Base-by-base conservation (phyloP, 2,888 invertebrate species). In the Tortricodes alternella region DNA sequence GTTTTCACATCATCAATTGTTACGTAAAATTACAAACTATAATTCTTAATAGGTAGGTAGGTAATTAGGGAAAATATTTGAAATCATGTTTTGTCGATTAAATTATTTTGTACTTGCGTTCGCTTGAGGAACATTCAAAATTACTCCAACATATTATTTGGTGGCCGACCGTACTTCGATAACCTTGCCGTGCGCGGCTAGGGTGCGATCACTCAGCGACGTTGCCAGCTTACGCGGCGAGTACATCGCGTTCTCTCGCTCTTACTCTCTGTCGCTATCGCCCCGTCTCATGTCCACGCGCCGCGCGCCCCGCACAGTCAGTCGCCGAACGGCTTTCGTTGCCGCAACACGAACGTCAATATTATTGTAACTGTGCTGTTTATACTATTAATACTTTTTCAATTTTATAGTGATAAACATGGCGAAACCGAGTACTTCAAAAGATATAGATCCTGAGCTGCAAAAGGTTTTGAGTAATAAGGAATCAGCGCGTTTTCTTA, bases 401-500 rank as follows among this genome's bases (percentile, higher is more conserved):
- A 13, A 37, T 8, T 38, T 38, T 38, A n/a, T 11, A 15, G 39
- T 34, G 13, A 39, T 16, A 16, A 18, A 55, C 48, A 48, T 24
- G 3, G 34, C 16, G n/a, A n/a, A 38, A 23, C 46, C 55, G 15
- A n/a, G 41, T 13, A 13, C 48, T 15, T 55, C 55, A 9, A 41
- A 9, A 27, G 7, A 13, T 7, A 3, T 5, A 1, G 29, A 15
- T 27, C n/a, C 27, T 4, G 37, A 32, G 13, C 44, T 43, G 4
- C 29, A 18, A 21, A 56, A 37, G 19, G 34, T 8, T 13, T 27
- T 21, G 2, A 38, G 19, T 9, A 56, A 56, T 18, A 56, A 29
- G 2, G 56, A 56, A 38, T 56, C 56, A 0, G 56, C 50, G 5
- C 41, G 56, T 7, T 56, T 56, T 32, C 56, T 56, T 2, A 50